Base-by-base conservation (phyloP, 2,888 invertebrate genomes). In the Gymnosoma rotundatum region DNA sequence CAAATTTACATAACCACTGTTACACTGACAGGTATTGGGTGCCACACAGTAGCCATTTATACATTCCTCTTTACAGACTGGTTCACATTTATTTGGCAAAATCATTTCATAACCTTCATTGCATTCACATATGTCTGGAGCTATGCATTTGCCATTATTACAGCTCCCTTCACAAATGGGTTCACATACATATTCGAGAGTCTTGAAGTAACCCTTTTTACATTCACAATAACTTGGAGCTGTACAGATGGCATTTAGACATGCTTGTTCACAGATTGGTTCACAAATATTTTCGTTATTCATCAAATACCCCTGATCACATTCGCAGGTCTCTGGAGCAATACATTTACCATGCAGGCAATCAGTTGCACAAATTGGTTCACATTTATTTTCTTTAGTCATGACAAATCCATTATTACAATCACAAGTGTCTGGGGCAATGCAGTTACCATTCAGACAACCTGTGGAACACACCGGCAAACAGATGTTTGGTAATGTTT, bases 241-340 rank as follows among this genome's bases (percentile, higher is more conserved):
- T 4, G 88, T 86, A 75, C 93, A 93, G 18, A 84, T 87, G 6
- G 92, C 92, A 86, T 92, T 87, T 83, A 72, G 42, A 82, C 90
- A 91, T 0, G 85, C 83, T 0, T 73, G 61, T 10, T 86, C 60
- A 64, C 90, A 91, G 12, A 86, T 2, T 0, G 87, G 88, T 10
- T 64, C 20, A 70, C 87, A 88, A 2, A 36, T 21, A 7, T 56
- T 66, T 21, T 50, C 21, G n/a, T 5, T 61, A 3, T 88, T 93
- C 91, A 0, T 93, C 7, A 89, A 88, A 87, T 92, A 95, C 0
- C 94, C 95, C 10, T 91, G 87, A 16, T 92, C 91, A 87, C 95
- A 95, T 10, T 89, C 91, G 88, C 95, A 95, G 0, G 92, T 89
- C 83, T 94, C 93, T 0, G 94, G 94, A 0, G 93, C 93, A 0